Conservation (phyloP, 2,797 vertebrate genomes). For the Columba guinea region DNA sequence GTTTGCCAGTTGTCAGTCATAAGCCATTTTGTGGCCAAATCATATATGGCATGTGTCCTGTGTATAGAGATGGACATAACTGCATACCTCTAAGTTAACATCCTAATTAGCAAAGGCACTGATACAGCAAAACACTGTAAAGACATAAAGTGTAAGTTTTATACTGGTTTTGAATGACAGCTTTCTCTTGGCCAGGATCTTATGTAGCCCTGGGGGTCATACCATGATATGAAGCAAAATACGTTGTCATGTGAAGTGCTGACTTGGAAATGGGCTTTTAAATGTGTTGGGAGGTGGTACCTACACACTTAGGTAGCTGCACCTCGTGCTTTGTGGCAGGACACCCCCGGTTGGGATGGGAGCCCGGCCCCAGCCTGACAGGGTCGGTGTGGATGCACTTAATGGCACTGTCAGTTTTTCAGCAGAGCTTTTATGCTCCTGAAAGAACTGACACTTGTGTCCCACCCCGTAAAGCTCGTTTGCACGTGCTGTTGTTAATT, state of each 20-base stretch:
- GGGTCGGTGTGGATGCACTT: not conserved
- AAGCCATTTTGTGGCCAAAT: not conserved
- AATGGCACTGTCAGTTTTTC: not conserved
- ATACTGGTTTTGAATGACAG: not conserved
- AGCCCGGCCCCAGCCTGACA: not conserved
- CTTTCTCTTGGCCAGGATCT: not conserved
- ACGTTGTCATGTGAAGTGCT: not conserved
- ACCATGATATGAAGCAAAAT: not conserved
- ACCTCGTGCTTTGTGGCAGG: not conserved
- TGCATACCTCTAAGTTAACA: not conserved
- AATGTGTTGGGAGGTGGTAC: not conserved
- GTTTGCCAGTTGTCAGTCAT: not conserved
- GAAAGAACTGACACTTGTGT: not conserved
- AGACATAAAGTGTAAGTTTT: not conserved
- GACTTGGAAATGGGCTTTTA: not conserved
- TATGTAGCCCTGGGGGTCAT: not conserved
- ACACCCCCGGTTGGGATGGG: not conserved
- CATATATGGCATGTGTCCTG: rapidly evolving
- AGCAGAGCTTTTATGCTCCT: not conserved
- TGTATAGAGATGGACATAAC: not conserved
- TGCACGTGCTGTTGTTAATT: not conserved
- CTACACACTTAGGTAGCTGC: not conserved
- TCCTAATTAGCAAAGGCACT: not conserved
- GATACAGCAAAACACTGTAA: not conserved
- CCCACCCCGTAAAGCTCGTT: not conserved